A percentile compares a stretch with the other conserved stretches of the same genome.
Evolutionary conservation across 2,113 vertebrate species (phyloP).

Genomic region (Strigops habroptila): DNA sequence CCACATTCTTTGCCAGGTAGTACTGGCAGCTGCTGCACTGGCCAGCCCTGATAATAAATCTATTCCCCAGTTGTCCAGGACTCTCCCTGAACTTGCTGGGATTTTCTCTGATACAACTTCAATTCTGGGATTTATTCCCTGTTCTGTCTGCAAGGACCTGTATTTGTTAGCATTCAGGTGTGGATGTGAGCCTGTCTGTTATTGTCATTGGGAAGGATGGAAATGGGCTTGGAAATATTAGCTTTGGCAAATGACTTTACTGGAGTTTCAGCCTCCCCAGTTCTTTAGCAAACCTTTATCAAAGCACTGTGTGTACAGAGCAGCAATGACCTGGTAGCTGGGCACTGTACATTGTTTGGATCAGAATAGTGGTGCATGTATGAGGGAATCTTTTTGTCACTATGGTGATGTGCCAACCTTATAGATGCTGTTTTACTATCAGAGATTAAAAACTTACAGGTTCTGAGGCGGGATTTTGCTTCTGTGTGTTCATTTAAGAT

Average conservation of each 20-base stretch:
- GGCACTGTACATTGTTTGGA: background rate
- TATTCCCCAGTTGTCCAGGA: rapidly evolving
- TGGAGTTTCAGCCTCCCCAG: background rate
- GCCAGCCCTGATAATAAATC: background rate
- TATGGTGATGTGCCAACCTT: background rate
- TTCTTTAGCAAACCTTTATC: background rate
- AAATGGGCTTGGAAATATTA: background rate
- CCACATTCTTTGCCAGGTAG: background rate
- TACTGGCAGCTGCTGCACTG: background rate
- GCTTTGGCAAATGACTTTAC: background rate
- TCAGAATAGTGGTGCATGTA: background rate
- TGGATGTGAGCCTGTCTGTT: background rate
- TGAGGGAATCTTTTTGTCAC: conserved; percentile 52
- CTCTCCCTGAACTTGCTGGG: background rate
- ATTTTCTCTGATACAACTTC: background rate
- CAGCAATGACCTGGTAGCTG: background rate
- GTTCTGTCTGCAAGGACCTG: background rate
- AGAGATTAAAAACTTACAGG: conserved; percentile 69
- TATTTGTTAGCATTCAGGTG: background rate
- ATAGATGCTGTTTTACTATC: conserved; percentile 51
- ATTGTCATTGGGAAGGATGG: background rate
- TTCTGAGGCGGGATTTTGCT: conserved; percentile 64
- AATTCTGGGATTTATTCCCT: background rate
- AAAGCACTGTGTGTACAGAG: background rate
- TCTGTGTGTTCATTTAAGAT: conserved; percentile 69